phyloP scores from a whole-genome alignment of 2,113 vertebrate genomes.

The Ceratotherium simum region DNA sequence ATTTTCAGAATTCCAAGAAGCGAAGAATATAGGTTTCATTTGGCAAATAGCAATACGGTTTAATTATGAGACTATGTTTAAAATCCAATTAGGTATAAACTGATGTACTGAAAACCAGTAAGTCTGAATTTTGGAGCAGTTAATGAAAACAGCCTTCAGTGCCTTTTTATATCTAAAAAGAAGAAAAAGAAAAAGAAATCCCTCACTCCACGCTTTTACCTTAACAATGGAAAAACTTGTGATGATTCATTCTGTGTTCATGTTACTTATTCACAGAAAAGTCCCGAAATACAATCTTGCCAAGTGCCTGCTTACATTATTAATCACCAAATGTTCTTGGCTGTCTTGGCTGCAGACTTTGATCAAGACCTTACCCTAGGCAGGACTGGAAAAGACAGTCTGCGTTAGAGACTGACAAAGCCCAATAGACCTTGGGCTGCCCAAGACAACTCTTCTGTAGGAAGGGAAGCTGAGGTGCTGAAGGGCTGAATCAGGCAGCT shows the following conservation, averaged over 20 bases:
- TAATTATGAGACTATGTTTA: neutral
- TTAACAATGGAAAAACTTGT: neutral
- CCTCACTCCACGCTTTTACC: neutral
- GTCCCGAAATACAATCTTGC: neutral
- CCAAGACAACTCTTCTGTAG: neutral
- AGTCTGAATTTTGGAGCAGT: neutral
- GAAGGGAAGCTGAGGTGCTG: neutral
- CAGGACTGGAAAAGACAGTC: neutral
- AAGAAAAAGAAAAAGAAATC: neutral
- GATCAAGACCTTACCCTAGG: neutral
- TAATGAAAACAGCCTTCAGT: slow-evolving; percentile 28
- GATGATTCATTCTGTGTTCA: neutral
- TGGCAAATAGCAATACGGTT: neutral
- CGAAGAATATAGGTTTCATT: neutral
- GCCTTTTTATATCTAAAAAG: neutral
- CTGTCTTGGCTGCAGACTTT: neutral
- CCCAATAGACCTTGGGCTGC: neutral
- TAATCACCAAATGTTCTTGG: neutral
- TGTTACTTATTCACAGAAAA: neutral
- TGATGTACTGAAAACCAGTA: neutral
- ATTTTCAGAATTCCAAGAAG: slow-evolving; percentile 55
- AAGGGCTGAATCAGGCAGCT: fast-evolving
- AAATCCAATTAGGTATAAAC: neutral
- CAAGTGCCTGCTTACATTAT: neutral
- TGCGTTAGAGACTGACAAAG: neutral